These are phyloP conservation scores for Aphelenchoides fujianensis DNA, from an alignment of 1,140 invertebrate species.

Conservation along the genomic window DNA sequence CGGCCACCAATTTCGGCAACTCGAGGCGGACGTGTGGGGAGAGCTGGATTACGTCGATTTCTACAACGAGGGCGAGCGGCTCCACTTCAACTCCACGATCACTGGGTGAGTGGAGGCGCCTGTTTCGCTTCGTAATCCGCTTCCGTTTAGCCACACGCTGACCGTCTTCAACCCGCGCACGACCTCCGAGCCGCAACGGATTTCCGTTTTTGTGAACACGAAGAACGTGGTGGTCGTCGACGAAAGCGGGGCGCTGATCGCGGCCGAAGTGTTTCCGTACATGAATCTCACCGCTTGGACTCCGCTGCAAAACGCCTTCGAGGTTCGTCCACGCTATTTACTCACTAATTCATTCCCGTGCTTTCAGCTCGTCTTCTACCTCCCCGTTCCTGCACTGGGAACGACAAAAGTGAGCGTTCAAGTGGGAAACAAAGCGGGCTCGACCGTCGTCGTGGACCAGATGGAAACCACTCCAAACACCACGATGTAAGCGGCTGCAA, in stretches of 20 bases:
- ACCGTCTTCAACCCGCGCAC: constrained; percentile 23
- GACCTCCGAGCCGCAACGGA: background rate
- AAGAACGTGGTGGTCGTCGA: constrained; percentile 5
- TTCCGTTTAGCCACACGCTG: background rate
- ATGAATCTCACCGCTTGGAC: background rate
- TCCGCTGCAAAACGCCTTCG: background rate
- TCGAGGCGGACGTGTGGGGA: constrained; percentile 14
- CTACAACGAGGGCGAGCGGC: constrained; percentile 4
- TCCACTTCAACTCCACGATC: constrained; percentile 10
- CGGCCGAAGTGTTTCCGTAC: constrained; percentile 9
- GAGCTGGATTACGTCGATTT: constrained; percentile 4
- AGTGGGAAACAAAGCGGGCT: background rate
- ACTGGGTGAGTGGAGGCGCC: background rate
- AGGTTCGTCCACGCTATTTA: constrained; percentile 10
- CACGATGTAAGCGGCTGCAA: constrained; percentile 10
- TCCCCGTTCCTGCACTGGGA: background rate
- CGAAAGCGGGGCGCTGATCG: background rate
- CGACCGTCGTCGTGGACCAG: constrained; percentile 1
- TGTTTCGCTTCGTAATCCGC: background rate
- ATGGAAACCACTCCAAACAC: constrained; percentile 12
- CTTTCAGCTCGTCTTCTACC: constrained; percentile 15
- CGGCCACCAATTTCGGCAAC: constrained; percentile 19
- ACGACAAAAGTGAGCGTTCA: background rate
- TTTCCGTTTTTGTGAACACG: constrained; percentile 13
- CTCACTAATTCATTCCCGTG: constrained; percentile 4